phyloP scores from a whole-genome alignment of 2,113 vertebrate genomes.

The Pachypanchax playfairii region DNA sequence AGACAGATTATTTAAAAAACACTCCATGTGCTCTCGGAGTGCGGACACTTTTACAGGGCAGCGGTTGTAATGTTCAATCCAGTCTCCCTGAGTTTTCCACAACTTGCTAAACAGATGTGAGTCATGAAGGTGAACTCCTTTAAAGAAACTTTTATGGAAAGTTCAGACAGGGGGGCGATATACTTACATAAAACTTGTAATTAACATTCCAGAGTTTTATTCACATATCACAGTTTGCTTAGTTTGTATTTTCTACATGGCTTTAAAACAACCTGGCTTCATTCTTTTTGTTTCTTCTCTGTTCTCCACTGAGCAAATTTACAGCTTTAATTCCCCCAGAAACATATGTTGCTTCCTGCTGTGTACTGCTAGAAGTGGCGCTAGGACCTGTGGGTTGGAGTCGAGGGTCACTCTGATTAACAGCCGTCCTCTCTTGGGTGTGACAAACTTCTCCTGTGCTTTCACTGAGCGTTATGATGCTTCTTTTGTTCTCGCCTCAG shows the following conservation, averaged over 20 bases:
- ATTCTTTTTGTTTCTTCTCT: slow-evolving; percentile 15
- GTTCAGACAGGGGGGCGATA: neutral
- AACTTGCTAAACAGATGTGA: slow-evolving; percentile 22
- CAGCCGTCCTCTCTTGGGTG: slow-evolving; percentile 76
- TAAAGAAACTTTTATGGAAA: slow-evolving; percentile 1
- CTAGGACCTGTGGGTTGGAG: slow-evolving; percentile 45
- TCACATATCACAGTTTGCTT: neutral
- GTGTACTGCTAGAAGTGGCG: slow-evolving; percentile 26
- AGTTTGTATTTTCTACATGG: neutral
- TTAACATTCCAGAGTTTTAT: neutral
- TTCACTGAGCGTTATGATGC: slow-evolving; percentile 78
- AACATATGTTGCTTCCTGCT: slow-evolving; percentile 73
- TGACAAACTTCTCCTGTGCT: slow-evolving; percentile 77
- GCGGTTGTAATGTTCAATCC: slow-evolving; percentile 8
- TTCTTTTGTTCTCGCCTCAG: slow-evolving; percentile 81
- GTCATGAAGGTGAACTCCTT: neutral
- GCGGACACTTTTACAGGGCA: neutral
- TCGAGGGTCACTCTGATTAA: slow-evolving; percentile 84
- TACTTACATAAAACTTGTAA: neutral
- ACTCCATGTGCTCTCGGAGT: slow-evolving; percentile 22
- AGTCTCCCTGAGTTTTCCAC: slow-evolving; percentile 5
- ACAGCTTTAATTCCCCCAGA: slow-evolving; percentile 72
- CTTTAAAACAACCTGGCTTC: too few relatives aligned
- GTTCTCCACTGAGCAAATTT: slow-evolving; percentile 60
- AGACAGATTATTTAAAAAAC: slow-evolving; percentile 45